Conservation (phyloP, 2,888 invertebrate species). For the Polia nebulosa region DNA sequence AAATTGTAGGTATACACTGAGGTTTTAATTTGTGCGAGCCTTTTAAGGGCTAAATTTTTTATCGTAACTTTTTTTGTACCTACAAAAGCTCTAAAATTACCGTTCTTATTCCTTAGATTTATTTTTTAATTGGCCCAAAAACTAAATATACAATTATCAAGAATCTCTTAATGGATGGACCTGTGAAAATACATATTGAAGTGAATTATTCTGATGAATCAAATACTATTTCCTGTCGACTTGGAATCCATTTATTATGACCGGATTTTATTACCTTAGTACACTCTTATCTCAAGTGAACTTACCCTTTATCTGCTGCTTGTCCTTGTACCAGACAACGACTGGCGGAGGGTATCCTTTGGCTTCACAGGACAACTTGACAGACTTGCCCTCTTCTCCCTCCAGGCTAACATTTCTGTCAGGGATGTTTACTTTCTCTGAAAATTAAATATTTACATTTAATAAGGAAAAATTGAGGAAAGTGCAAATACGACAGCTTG, state of each 20-base stretch:
- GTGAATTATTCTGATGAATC: too few relatives aligned
- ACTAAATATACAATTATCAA: too few relatives aligned
- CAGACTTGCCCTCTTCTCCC: constrained; percentile 80
- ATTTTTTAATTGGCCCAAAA: too few relatives aligned
- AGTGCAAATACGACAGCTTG: constrained; percentile 6
- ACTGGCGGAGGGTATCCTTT: constrained; percentile 82
- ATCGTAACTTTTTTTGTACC: too few relatives aligned
- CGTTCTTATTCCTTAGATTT: too few relatives aligned
- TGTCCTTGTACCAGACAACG: constrained; percentile 85
- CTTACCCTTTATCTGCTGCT: constrained; percentile 61
- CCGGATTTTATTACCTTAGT: neutral
- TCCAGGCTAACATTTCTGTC: constrained; percentile 73
- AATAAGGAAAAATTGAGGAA: neutral
- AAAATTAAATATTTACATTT: constrained; percentile 55
- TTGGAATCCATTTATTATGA: neutral
- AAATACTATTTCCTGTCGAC: too few relatives aligned
- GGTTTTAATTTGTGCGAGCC: neutral
- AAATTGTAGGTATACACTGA: neutral
- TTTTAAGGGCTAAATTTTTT: neutral
- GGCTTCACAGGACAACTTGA: constrained; percentile 80
- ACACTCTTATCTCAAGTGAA: neutral
- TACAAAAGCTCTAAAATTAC: too few relatives aligned
- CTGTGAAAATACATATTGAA: too few relatives aligned
- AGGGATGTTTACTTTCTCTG: constrained; percentile 81
- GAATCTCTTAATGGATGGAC: too few relatives aligned